Percentiles rank a stretch among this genome's conserved stretches.
Conservation (phyloP, 1,140 invertebrate genomes). For the Ptiloglossa arizonensis region DNA sequence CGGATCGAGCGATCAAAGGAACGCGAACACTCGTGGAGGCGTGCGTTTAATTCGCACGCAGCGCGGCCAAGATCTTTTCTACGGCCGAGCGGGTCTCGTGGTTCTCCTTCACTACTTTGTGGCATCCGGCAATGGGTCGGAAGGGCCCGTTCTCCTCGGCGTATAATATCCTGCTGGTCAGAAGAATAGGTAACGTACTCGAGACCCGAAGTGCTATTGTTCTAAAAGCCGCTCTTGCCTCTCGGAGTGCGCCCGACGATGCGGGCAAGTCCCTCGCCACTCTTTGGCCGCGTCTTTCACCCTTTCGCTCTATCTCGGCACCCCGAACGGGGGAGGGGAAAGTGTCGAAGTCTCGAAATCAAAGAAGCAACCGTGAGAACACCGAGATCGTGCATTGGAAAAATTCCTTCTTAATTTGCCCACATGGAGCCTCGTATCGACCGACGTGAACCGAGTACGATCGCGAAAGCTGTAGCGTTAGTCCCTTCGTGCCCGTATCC, state of each 20-base stretch:
- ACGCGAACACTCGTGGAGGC: background rate
- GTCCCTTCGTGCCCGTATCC: too few relatives aligned
- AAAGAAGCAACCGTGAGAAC: conserved; percentile 52
- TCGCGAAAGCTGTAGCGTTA: too few relatives aligned
- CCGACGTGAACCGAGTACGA: too few relatives aligned
- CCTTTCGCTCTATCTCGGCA: conserved; percentile 31
- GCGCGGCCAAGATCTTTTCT: background rate
- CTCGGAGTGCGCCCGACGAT: conserved; percentile 41
- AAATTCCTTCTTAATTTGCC: conserved; percentile 28
- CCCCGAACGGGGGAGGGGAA: background rate
- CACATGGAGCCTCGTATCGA: too few relatives aligned
- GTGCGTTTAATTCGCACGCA: background rate
- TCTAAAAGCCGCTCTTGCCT: conserved; percentile 61
- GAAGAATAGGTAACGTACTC: conserved; percentile 68
- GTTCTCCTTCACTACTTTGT: conserved; percentile 46
- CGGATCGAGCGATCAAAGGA: background rate
- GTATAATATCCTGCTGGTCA: conserved; percentile 63
- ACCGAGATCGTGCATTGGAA: background rate
- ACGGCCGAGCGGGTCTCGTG: background rate
- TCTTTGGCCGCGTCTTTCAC: conserved; percentile 22
- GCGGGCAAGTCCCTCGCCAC: conserved; percentile 27
- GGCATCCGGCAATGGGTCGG: conserved; percentile 54
- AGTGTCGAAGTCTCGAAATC: conserved; percentile 52
- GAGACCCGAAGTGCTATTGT: conserved; percentile 64
- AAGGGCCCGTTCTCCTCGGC: conserved; percentile 45